These are phyloP conservation scores for Disparrhopalites patrizii DNA, from an alignment of 2,888 invertebrate species.

Conservation along the genomic window DNA sequence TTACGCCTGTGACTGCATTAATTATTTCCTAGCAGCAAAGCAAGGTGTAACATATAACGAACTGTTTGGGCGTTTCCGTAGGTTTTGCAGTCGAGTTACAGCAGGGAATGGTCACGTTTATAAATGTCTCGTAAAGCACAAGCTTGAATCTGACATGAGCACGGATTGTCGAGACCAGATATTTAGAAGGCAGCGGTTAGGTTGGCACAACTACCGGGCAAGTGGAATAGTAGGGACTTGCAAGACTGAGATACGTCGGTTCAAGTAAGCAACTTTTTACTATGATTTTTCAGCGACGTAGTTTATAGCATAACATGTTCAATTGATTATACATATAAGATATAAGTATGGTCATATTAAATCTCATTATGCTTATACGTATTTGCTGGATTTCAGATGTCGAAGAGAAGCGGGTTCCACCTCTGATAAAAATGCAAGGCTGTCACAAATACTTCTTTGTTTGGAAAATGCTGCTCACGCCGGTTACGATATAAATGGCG, in stretches of 20 bases:
- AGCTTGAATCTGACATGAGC: conserved; percentile 64
- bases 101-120: conserved; percentile 79
- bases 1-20: too few species aligned
- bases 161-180: conserved; percentile 73
- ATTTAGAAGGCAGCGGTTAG: conserved; percentile 76
- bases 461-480: conserved; percentile 75
- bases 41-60: too few species aligned
- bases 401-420: conserved; percentile 41
- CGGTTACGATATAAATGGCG: conserved; percentile 63
- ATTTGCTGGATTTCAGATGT: conserved; percentile 32
- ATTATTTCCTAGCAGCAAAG: too few species aligned
- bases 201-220: conserved; percentile 84
- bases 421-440: conserved; percentile 69
- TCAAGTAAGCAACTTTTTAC: conserved; percentile 71
- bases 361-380: conserved; percentile 22
- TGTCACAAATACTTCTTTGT: conserved; percentile 88
- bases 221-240: conserved; percentile 84
- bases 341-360: too few species aligned
- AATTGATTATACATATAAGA: too few species aligned
- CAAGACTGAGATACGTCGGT: conserved; percentile 78
- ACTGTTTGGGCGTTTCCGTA: conserved; percentile 42
- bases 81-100: conserved; percentile 69
- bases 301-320: too few species aligned
- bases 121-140: conserved; percentile 81
- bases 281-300: conserved; percentile 52